Evolutionary conservation across 2,888 invertebrate genomes (phyloP), one percentile per base, ranked within the genome.

Genomic region (Hipparchia sbordonii): DNA sequence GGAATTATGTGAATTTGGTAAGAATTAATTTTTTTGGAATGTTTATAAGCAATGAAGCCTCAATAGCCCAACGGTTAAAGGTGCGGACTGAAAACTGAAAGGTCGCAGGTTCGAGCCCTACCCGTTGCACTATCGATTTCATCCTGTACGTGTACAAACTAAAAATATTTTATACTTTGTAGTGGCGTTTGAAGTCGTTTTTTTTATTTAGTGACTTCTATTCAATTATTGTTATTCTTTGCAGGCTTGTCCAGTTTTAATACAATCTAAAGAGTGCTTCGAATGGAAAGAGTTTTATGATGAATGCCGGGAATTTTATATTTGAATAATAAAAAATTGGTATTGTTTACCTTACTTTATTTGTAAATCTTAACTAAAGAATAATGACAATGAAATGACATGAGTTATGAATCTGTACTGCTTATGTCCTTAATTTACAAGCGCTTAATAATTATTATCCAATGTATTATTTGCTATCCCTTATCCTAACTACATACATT

Each of bases 191-290:
- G 23, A 23, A 23, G 23, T 23, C 23, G 23, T 23, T 23, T 23
- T 23, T 23, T 23, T 23, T 23, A 23, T 23, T 23, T 10, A 8
- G 10, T 39, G 39, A 3, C 13, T 7, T 8, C n/a, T 33, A 61
- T 13, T 39, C 6, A 12, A 72, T 8, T 69, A 52, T 8, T 69
- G 52, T 33, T 23, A 48, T 65, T 62, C 4, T 48, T 89, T 89
- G 13, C 87, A 92, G 92, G 80, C 87, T 52, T 92, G 92, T 75
- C 92, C 92, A 23, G 75, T 74, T 2, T 46, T 79, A 6, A 77
- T 88, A 69, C 78, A 83, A 12, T 81, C 82, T 0, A 71, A 75
- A 70, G 79, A 79, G 69, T 91, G 91, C 72, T 13, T 68, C 0
- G 80, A 86, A 77, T 80, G 84, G 69, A 85, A 84, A 73, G 75